A percentile compares a stretch with the other conserved stretches of the same genome.
These are phyloP conservation scores for Lumbricus terrestris DNA, from an alignment of 2,888 invertebrate species.

Conservation along the genomic window DNA sequence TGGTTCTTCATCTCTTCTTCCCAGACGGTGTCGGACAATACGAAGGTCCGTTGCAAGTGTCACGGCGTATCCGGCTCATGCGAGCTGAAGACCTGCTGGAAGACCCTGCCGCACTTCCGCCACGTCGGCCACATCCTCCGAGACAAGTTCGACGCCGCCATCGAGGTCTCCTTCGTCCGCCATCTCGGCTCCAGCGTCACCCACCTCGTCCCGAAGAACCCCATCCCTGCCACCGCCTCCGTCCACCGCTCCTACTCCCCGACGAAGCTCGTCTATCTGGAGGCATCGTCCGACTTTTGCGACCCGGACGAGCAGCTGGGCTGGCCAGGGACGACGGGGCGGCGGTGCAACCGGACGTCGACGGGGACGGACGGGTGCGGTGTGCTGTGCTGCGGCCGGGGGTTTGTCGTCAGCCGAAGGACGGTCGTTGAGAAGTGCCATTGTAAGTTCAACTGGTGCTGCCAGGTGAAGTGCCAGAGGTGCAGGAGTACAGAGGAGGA, in stretches of 20 bases:
- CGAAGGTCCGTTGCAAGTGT: constrained; percentile 78
- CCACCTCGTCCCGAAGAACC: constrained; percentile 45
- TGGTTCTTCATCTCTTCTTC: no score
- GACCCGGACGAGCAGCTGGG: constrained; percentile 65
- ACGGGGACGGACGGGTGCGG: constrained; percentile 81
- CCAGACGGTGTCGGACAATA: constrained; percentile 64
- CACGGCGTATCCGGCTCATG: constrained; percentile 94
- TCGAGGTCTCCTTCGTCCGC: constrained; percentile 66
- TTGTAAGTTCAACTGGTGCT: constrained; percentile 96
- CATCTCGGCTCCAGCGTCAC: constrained; percentile 63
- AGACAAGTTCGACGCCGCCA: constrained; percentile 89
- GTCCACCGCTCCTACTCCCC: background rate
- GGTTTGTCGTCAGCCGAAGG: constrained; percentile 80
- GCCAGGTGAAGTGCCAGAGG: constrained; percentile 85
- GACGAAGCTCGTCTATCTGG: constrained; percentile 79
- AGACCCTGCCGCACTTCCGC: constrained; percentile 83
- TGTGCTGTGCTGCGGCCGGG: constrained; percentile 86
- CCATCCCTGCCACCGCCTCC: background rate
- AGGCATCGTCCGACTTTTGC: constrained; percentile 94
- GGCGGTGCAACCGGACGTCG: constrained; percentile 46
- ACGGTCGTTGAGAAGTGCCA: constrained; percentile 76
- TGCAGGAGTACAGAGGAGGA: constrained; percentile 75
- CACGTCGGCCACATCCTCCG: constrained; percentile 85
- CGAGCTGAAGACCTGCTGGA: constrained; percentile 93
- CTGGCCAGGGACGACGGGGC: constrained; percentile 67